Evolutionary conservation across 2,888 invertebrate genomes (phyloP).

Genomic region (Griposia aprilina): DNA sequence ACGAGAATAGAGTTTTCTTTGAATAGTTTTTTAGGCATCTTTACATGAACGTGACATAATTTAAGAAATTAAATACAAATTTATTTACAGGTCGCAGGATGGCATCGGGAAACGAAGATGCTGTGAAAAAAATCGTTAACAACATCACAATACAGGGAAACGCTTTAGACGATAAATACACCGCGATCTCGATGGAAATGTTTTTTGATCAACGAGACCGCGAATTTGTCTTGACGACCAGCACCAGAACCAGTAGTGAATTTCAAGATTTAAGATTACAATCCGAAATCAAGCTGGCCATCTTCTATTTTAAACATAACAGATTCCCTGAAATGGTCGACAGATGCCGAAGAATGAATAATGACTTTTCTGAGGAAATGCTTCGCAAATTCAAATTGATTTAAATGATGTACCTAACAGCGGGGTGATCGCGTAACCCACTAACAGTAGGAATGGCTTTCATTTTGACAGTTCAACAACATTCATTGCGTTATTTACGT

Average conservation of each 20-base stretch:
- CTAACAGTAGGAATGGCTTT: no score
- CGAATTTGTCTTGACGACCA: not conserved
- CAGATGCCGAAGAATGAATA: not conserved
- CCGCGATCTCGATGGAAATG: not conserved
- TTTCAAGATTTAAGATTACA: not conserved
- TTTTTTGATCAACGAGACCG: conserved; percentile 12
- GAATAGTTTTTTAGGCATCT: not conserved
- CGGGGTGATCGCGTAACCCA: no score
- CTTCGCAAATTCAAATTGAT: conserved; percentile 11
- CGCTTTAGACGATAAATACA: not conserved
- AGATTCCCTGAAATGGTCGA: conserved; percentile 5
- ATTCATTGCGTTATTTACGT: no score
- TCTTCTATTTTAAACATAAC: conserved; percentile 17
- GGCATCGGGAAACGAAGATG: not conserved
- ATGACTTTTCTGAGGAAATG: conserved; percentile 1
- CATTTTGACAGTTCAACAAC: no score
- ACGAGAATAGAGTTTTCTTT: no score
- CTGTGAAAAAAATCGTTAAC: conserved; percentile 20
- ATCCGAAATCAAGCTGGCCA: conserved; percentile 13
- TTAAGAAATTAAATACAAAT: not conserved
- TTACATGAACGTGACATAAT: not conserved
- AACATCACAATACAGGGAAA: conserved; percentile 21
- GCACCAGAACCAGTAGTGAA: not conserved
- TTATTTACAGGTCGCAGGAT: not conserved
- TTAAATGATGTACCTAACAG: not conserved